phyloP scores from a whole-genome alignment of 2,797 vertebrate genomes.

The Anguilla obscura region DNA sequence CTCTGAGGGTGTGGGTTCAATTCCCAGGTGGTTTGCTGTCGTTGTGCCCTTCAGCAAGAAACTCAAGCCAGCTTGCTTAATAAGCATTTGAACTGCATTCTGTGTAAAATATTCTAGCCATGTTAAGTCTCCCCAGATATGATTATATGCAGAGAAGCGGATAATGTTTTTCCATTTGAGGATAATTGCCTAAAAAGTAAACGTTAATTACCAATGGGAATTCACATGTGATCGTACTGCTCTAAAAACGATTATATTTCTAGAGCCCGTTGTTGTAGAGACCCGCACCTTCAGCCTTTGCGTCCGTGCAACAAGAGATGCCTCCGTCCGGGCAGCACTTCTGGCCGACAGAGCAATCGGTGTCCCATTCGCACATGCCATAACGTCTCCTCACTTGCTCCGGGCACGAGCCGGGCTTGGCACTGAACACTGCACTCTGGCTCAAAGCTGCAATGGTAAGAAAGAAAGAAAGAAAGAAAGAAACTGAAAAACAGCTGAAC shows the following conservation, averaged over 20 bases:
- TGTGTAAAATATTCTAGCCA: too few relatives aligned
- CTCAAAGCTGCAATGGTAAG: slow-evolving; percentile 72
- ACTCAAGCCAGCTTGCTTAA: too few relatives aligned
- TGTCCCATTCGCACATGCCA: slow-evolving; percentile 72
- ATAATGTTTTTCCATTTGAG: too few relatives aligned
- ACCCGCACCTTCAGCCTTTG: slow-evolving; percentile 60
- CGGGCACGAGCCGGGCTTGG: slow-evolving; percentile 84
- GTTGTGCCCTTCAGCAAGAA: too few relatives aligned
- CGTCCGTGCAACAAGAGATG: slow-evolving; percentile 54
- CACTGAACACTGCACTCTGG: slow-evolving; percentile 70
- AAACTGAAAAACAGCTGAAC: slow-evolving; percentile 48
- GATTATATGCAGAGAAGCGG: too few relatives aligned
- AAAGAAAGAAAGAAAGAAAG: slow-evolving; percentile 54
- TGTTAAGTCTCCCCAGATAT: too few relatives aligned
- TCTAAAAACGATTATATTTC: not conserved
- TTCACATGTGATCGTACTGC: not conserved
- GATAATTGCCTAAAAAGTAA: not conserved
- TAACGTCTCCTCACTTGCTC: slow-evolving; percentile 27
- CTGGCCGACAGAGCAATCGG: slow-evolving; percentile 81
- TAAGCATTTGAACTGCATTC: too few relatives aligned
- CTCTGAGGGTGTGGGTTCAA: too few relatives aligned
- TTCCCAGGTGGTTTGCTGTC: too few relatives aligned
- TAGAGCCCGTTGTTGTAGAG: not conserved
- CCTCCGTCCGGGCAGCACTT: slow-evolving; percentile 81
- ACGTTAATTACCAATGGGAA: not conserved